A percentile compares a stretch with the other conserved stretches of the same genome.
These are phyloP conservation scores for Tetrax tetrax DNA, from an alignment of 2,113 vertebrate species.

Conservation along the genomic window DNA sequence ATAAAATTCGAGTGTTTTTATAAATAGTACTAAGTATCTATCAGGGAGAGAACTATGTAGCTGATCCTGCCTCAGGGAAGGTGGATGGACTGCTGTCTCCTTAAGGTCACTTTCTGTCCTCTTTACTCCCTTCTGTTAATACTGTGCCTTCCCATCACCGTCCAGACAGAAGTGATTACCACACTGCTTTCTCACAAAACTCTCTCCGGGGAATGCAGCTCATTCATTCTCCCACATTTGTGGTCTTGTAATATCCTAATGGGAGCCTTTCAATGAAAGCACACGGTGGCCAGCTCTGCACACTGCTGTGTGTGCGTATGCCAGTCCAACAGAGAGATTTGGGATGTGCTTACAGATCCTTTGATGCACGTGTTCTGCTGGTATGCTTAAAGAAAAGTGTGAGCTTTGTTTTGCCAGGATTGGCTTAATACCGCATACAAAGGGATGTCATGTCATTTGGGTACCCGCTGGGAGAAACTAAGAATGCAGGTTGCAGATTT, in stretches of 20 bases:
- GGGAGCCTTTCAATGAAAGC: neutral
- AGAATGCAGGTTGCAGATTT: neutral
- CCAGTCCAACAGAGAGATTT: neutral
- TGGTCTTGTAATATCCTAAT: neutral
- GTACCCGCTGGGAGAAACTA: neutral
- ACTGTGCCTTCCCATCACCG: neutral
- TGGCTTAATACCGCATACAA: neutral
- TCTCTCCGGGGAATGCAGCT: neutral
- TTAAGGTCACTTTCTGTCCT: neutral
- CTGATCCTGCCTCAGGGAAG: neutral
- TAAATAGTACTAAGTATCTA: neutral
- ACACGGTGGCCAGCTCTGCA: neutral
- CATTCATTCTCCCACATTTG: neutral
- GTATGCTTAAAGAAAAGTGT: fast-evolving
- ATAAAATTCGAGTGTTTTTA: neutral
- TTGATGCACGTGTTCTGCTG: neutral
- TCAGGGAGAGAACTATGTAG: neutral
- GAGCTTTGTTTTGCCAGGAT: neutral
- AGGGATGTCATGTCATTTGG: neutral
- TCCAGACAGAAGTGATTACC: neutral
- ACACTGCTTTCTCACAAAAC: neutral
- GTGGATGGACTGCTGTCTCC: neutral
- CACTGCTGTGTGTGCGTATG: neutral
- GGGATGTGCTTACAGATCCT: neutral
- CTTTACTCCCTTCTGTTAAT: neutral